These are phyloP conservation scores for Takifugu flavidus DNA, from an alignment of 2,113 vertebrate species.

Conservation along the genomic window DNA sequence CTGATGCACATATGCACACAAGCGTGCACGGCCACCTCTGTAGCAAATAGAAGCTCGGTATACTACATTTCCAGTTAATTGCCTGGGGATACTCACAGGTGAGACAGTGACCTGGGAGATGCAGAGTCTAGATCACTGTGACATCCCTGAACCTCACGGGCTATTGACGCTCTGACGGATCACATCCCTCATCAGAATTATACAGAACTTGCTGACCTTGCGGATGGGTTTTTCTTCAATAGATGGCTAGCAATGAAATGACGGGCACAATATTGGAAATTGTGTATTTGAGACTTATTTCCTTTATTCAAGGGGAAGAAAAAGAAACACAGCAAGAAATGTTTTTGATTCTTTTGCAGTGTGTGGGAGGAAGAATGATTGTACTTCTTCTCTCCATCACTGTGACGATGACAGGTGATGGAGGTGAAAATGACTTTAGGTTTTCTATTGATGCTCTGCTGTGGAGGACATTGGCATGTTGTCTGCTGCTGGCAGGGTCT, in stretches of 20 bases:
- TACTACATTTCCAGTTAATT: slow-evolving; percentile 59
- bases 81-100: slow-evolving; percentile 47
- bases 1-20: slow-evolving; percentile 13
- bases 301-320: slow-evolving; percentile 28
- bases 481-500: slow-evolving; percentile 55
- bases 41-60: slow-evolving; percentile 44
- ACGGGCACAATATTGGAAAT: slow-evolving; percentile 40
- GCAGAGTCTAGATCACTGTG: slow-evolving; percentile 31
- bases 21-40: slow-evolving; percentile 4
- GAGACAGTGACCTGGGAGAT: slow-evolving; percentile 52
- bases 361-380: slow-evolving; percentile 68
- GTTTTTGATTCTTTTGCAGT: slow-evolving; percentile 31
- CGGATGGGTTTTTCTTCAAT: slow-evolving; percentile 45
- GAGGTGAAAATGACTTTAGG: slow-evolving; percentile 75
- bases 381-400: slow-evolving; percentile 68
- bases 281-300: slow-evolving; percentile 7
- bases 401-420: slow-evolving; percentile 69
- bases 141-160: slow-evolving; percentile 10
- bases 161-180: slow-evolving; percentile 10
- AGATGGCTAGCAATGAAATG: slow-evolving; percentile 39
- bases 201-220: slow-evolving; percentile 50
- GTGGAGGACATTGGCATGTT: slow-evolving; percentile 55
- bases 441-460: slow-evolving; percentile 60
- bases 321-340: slow-evolving; percentile 16
- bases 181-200: slow-evolving; percentile 19